A percentile compares a stretch with the other conserved stretches of the same genome.
phyloP scores from a whole-genome alignment of 2,797 vertebrate species.

The Bradypodion pumilum region DNA sequence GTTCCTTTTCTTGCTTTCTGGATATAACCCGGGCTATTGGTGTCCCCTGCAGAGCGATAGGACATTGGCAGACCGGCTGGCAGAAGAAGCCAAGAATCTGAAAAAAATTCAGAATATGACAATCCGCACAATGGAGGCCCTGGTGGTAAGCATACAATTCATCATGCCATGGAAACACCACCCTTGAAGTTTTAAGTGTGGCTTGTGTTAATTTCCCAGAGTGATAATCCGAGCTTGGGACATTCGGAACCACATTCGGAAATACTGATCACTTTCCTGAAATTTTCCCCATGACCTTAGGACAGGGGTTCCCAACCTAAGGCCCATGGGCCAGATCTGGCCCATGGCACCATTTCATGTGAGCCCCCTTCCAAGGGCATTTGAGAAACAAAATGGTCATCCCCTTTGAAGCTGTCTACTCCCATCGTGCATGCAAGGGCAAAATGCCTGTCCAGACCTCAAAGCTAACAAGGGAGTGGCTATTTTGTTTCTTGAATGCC shows the following conservation, averaged over 20 bases:
- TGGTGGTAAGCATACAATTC: conserved; percentile 64
- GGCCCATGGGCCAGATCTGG: no score
- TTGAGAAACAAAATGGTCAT: no score
- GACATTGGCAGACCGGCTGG: conserved; percentile 53
- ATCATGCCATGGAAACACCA: fast-evolving
- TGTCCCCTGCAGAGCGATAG: conserved; percentile 57
- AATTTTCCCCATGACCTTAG: not conserved
- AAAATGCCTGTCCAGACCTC: no score
- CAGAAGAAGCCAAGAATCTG: conserved; percentile 51
- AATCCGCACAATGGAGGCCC: conserved; percentile 58
- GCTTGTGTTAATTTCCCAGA: not conserved
- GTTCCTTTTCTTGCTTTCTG: not conserved
- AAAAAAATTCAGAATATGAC: conserved; percentile 60
- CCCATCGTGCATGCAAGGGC: no score
- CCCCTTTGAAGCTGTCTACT: no score
- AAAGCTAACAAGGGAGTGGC: no score
- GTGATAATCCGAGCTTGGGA: no score
- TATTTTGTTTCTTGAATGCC: no score
- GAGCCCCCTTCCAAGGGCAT: no score
- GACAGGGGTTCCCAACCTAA: no score
- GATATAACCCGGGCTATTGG: not conserved
- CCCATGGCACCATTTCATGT: no score
- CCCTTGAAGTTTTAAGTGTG: no score
- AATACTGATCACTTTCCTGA: not conserved
- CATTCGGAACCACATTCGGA: not conserved